A percentile compares a stretch with the other conserved stretches of the same genome.
phyloP scores from a whole-genome alignment of 2,888 invertebrate genomes.

The Oscheius sp. region DNA sequence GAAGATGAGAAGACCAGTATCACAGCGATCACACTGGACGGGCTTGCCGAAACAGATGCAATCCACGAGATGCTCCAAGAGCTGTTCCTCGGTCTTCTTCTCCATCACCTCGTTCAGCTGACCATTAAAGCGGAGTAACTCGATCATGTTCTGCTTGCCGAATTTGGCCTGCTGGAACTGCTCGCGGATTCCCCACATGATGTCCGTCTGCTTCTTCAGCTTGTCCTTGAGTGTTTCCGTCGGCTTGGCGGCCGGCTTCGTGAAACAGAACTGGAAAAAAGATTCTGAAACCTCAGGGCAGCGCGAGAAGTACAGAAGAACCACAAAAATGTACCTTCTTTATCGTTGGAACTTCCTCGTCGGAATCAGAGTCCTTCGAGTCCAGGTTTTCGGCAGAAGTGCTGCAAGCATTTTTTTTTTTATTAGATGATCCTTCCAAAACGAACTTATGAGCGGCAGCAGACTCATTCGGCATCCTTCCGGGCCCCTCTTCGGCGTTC shows the following conservation, averaged over 20 bases:
- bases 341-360: constrained; percentile 17
- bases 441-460: too few species aligned
- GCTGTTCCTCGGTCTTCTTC: constrained; percentile 75
- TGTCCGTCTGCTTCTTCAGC: constrained; percentile 81
- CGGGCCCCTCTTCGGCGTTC: too few species aligned
- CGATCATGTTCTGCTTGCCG: constrained; percentile 73
- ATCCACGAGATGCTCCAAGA: constrained; percentile 85
- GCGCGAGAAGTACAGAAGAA: not conserved
- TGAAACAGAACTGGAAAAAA: not conserved
- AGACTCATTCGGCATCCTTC: too few species aligned
- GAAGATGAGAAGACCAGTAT: constrained; percentile 46
- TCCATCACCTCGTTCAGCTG: constrained; percentile 22
- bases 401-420: not conserved
- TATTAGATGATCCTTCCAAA: too few species aligned
- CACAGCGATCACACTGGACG: constrained; percentile 84
- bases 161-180: constrained; percentile 76
- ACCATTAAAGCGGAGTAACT: not conserved
- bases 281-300: not conserved
- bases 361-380: not conserved
- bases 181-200: constrained; percentile 81
- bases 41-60: constrained; percentile 89
- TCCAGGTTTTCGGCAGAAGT: not conserved
- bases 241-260: constrained; percentile 10
- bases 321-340: not conserved
- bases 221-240: constrained; percentile 18